A percentile compares a stretch with the other conserved stretches of the same genome.
Conservation (phyloP, 30 jellyfish, hydroid and myxozoan species). For the Mastigias papua region DNA sequence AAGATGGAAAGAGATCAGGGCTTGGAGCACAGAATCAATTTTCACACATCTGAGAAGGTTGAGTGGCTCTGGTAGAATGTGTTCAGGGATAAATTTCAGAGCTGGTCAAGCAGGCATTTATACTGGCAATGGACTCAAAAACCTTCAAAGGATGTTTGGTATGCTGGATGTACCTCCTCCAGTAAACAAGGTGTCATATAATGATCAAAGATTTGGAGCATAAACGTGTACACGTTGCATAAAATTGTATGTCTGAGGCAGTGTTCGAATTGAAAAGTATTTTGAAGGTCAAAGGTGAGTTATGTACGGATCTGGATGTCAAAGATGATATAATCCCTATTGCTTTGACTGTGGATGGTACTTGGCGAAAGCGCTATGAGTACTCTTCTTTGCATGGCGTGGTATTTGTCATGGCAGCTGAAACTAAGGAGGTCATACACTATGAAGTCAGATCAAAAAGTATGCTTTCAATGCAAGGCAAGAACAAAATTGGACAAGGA, state of each 20-base stretch:
- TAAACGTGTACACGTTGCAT: constrained; percentile 1
- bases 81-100: constrained; percentile 26
- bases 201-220: constrained; percentile 20
- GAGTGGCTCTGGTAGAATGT: constrained; percentile 5
- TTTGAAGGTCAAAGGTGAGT: constrained; percentile 21
- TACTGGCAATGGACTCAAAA: constrained; percentile 55
- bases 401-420: constrained; percentile 40
- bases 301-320: constrained; percentile 10
- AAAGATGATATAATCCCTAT: constrained; percentile 7
- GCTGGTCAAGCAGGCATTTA: constrained; percentile 12
- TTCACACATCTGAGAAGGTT: constrained; percentile 21
- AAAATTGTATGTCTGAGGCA: constrained; percentile 12
- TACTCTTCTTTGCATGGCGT: constrained; percentile 53
- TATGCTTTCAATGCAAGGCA: constrained; percentile 51
- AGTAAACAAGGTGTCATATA: constrained; percentile 18
- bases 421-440: constrained; percentile 56
- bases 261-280: constrained; percentile 10
- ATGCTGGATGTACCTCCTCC: constrained; percentile 63
- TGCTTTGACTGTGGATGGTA: constrained; percentile 58
- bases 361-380: constrained; percentile 72
- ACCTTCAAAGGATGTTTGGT: constrained; percentile 33
- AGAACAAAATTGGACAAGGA: constrained; percentile 4
- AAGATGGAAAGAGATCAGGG: constrained; percentile 27
- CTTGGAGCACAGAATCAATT: constrained; percentile 7
- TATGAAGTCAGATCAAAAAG: constrained; percentile 24